Percentiles rank a stretch among this genome's conserved stretches.
These are phyloP conservation scores for Casuarius casuarius DNA, from an alignment of 2,113 vertebrate species.

Conservation along the genomic window DNA sequence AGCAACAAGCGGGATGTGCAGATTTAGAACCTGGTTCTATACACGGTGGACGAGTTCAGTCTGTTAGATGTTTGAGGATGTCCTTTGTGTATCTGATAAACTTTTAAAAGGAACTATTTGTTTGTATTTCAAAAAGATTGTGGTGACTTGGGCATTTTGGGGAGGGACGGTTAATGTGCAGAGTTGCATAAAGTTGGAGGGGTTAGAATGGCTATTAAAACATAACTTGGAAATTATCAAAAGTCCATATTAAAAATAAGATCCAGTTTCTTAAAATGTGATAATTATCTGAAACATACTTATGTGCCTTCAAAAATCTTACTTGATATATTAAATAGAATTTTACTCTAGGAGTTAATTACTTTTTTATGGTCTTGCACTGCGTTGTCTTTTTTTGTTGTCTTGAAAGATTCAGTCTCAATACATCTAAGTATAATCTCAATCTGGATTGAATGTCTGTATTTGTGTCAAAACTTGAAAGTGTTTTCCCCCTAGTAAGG, in stretches of 20 bases:
- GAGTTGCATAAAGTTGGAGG: neutral
- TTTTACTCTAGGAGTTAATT: neutral
- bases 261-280: fast-evolving
- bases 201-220: neutral
- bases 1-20: neutral
- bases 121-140: neutral
- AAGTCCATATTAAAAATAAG: neutral
- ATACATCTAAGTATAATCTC: neutral
- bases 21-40: no score
- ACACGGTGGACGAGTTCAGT: neutral
- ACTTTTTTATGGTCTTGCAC: neutral
- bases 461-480: neutral
- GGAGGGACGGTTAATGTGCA: neutral
- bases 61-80: neutral
- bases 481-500: neutral
- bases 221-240: neutral
- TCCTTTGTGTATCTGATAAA: neutral
- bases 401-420: neutral
- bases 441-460: neutral
- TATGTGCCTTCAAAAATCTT: neutral
- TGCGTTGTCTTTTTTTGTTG: neutral
- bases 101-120: neutral
- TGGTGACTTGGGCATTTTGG: neutral
- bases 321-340: neutral
- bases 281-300: neutral